Base-by-base conservation (phyloP, 2,797 vertebrate species). In the Pterois miles region DNA sequence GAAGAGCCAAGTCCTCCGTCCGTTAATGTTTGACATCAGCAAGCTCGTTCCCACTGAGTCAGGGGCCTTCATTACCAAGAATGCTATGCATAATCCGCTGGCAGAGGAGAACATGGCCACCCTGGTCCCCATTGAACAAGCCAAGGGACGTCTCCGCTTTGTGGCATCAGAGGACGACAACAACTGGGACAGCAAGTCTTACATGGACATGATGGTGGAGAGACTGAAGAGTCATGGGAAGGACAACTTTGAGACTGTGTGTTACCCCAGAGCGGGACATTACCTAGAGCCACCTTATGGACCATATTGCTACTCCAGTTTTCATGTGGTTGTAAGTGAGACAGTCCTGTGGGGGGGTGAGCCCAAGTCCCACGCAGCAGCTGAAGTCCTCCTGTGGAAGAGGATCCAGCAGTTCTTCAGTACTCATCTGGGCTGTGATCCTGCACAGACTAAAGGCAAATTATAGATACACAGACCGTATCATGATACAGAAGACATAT, bases 81-180 rank as follows among this genome's bases (percentile, higher is more conserved):
- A 64, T 7, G 6, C 0, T 1, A 0, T 10, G 0, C 0, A 77
- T 0, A 69, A 95, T 73, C 91, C 92, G 1, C 53, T 34, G 1
- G 86, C 93, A 10, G 91, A 93, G 65, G 86, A 89, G 10, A 93
- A 94, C 71, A 76, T 81, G 76, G 48, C 9, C 14, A 86, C 81
- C 70, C 66, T 96, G 33, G 88, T 98, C 75, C 96, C 96, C 67
- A 10, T 97, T 25, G 96, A 97, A 80, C 94, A 81, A 62, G 95
- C 96, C 0, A 56, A 85, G 7, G 93, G 95, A 1, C 85, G 0
- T 40, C 96, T 98, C 78, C 89, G 97, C 23, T 96, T 97, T 64
- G 88, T 95, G 65, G 95, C 96, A 4, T 91, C 95, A 29, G 85
- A 95, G 86, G 96, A 97, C 36, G 97, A 97, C 90, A 91, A 29